Conservation (phyloP, 1,140 invertebrate genomes). For the Telenomus remus region DNA sequence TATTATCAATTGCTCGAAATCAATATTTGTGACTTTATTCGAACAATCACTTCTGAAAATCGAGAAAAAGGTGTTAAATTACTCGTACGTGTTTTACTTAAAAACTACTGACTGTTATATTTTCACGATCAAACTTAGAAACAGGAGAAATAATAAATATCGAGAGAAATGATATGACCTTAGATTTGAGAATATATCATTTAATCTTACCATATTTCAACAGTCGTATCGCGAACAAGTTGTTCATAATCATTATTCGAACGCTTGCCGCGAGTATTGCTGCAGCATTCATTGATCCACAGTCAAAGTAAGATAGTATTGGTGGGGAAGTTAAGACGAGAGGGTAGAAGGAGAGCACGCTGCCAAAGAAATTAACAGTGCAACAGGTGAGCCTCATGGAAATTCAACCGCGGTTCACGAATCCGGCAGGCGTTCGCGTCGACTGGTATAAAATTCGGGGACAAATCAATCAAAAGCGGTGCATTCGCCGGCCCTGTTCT, state of each 20-base stretch:
- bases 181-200: no score
- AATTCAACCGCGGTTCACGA: slow-evolving; percentile 22
- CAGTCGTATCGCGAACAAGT: no score
- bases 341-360: slow-evolving; percentile 8
- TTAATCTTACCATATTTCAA: no score
- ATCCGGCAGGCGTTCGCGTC: slow-evolving; percentile 17
- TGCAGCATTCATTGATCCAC: slow-evolving; percentile 43
- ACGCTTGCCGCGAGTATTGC: slow-evolving; percentile 20
- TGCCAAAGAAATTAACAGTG: slow-evolving; percentile 51
- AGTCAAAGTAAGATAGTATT: slow-evolving; percentile 20
- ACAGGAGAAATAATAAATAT: no score
- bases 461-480: slow-evolving; percentile 31
- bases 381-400: slow-evolving; percentile 49
- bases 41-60: no score
- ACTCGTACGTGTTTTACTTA: no score
- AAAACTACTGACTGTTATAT: no score
- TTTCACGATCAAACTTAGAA: no score
- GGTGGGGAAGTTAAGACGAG: not conserved
- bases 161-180: no score
- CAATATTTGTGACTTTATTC: no score
- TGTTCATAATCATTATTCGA: slow-evolving; percentile 27
- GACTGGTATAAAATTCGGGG: slow-evolving; percentile 13
- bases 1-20: no score
- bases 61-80: no score
- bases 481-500: slow-evolving; percentile 23